These are phyloP conservation scores for Telenomus remus DNA, from an alignment of 1,140 invertebrate genomes.

Conservation along the genomic window DNA sequence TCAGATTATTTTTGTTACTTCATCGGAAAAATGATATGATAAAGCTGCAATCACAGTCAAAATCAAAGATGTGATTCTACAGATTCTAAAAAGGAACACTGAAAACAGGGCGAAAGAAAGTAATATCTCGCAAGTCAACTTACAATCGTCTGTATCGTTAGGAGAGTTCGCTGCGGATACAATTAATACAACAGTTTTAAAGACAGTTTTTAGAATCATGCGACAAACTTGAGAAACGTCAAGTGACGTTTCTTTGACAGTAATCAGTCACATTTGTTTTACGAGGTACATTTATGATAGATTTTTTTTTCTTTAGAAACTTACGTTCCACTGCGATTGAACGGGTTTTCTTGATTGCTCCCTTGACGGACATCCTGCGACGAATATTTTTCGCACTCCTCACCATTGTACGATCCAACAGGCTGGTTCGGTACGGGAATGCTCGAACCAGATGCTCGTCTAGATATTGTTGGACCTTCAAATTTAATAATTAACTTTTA, in stretches of 20 bases:
- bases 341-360: constrained; percentile 90
- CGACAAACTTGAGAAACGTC: constrained; percentile 32
- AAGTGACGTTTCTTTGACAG: no score
- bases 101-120: constrained; percentile 17
- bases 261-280: no score
- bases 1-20: no score
- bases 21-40: no score
- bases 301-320: no score
- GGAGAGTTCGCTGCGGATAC: constrained; percentile 46
- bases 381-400: constrained; percentile 77
- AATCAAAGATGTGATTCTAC: neutral
- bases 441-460: constrained; percentile 90
- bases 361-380: constrained; percentile 87
- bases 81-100: neutral
- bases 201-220: constrained; percentile 29
- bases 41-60: neutral
- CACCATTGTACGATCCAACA: constrained; percentile 76
- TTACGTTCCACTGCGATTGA: constrained; percentile 90
- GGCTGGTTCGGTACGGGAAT: constrained; percentile 82
- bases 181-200: constrained; percentile 58
- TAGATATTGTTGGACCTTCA: constrained; percentile 88
- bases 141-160: constrained; percentile 62
- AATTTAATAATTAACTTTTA: no score
- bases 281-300: no score
- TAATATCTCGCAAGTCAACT: constrained; percentile 50